These are phyloP conservation scores for Nothobranchius kuhntae DNA, from an alignment of 2,113 vertebrate species.

Conservation along the genomic window DNA sequence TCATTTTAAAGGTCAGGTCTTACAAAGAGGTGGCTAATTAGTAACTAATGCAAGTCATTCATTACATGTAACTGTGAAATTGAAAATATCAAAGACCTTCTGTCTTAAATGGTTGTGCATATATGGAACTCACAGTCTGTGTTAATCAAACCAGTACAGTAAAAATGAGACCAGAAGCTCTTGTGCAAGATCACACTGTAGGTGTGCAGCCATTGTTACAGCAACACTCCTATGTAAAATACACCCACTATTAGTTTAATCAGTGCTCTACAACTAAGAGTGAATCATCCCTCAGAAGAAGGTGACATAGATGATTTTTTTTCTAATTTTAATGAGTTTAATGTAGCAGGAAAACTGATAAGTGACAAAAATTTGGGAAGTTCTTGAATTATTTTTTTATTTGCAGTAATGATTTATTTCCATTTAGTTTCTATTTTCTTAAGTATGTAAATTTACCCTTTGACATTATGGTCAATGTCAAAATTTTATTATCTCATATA, in stretches of 20 bases:
- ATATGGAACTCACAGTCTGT: neutral
- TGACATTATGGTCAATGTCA: no score
- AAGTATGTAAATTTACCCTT: no score
- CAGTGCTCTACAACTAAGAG: conserved; percentile 29
- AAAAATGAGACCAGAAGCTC: neutral
- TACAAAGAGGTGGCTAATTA: conserved; percentile 40
- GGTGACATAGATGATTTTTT: conserved; percentile 1
- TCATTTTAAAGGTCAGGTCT: conserved; percentile 57
- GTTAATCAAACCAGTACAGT: neutral
- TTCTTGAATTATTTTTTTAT: no score
- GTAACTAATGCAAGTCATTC: conserved; percentile 13
- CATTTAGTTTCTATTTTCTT: no score
- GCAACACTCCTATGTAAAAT: conserved; percentile 45
- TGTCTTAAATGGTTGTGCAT: neutral
- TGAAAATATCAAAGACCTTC: neutral
- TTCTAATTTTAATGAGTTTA: conserved; percentile 13
- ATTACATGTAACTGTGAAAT: neutral
- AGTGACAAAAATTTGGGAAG: no score
- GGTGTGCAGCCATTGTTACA: conserved; percentile 54
- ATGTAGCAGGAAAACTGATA: neutral
- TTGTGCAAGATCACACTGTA: conserved; percentile 36
- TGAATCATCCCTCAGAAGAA: conserved; percentile 28
- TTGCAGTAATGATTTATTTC: no score
- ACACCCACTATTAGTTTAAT: conserved; percentile 53
- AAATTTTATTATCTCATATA: no score